phyloP scores from a whole-genome alignment of 2,113 vertebrate genomes.

The Neofelis nebulosa region DNA sequence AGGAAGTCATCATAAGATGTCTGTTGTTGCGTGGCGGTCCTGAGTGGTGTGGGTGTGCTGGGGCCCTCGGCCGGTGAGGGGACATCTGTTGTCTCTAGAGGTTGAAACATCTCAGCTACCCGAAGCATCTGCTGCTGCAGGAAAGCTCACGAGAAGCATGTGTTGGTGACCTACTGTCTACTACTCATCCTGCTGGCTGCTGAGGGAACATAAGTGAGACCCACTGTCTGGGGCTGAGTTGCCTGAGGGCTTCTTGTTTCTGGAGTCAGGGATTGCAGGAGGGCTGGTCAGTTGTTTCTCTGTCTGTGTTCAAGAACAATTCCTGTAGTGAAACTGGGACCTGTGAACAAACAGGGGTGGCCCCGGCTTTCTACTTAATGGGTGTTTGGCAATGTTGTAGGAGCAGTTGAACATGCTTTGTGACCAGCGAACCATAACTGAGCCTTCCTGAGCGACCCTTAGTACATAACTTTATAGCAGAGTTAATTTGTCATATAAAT shows the following conservation, averaged over 20 bases:
- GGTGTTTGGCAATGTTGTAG: background rate
- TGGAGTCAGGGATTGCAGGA: background rate
- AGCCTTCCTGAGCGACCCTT: constrained; percentile 24
- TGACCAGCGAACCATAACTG: background rate
- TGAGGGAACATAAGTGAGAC: background rate
- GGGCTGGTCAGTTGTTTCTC: background rate
- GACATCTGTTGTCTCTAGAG: background rate
- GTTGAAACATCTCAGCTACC: background rate
- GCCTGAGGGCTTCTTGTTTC: background rate
- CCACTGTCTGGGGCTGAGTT: background rate
- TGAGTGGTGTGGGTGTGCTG: background rate
- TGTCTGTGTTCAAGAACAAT: background rate
- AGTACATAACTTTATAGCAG: constrained; percentile 43
- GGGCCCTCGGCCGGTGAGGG: background rate
- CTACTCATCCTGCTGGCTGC: background rate
- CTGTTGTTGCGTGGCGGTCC: background rate
- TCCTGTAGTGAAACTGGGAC: background rate
- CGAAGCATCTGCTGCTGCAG: constrained; percentile 44
- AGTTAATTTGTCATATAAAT: constrained; percentile 34
- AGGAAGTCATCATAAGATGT: background rate
- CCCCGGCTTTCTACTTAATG: background rate
- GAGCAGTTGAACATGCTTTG: constrained; percentile 25
- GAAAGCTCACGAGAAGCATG: constrained; percentile 17
- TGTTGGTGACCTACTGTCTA: constrained; percentile 15
- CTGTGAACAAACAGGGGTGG: background rate